These are phyloP conservation scores for Notocelia uddmanniana DNA, from an alignment of 2,888 invertebrate genomes.

Conservation along the genomic window DNA sequence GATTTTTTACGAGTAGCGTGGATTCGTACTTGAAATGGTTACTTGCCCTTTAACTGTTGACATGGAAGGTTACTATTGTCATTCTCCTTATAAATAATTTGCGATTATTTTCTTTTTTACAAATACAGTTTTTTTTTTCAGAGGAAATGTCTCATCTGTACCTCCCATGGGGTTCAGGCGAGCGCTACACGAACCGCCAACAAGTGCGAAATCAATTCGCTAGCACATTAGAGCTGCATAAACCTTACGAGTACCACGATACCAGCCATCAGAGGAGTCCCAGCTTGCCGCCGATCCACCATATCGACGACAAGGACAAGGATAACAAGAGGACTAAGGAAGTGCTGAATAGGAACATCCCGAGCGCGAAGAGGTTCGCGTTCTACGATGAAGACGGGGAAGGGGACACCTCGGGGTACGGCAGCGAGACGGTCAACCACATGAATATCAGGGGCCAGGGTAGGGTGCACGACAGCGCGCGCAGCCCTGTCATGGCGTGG, in stretches of 20 bases:
- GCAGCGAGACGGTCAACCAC: constrained; percentile 90
- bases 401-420: constrained; percentile 93
- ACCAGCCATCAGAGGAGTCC: constrained; percentile 86
- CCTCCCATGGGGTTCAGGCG: constrained; percentile 90
- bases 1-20: constrained; percentile 58
- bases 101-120: not conserved
- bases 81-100: not conserved
- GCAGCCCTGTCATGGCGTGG: constrained; percentile 77
- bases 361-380: constrained; percentile 78
- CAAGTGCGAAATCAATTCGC: constrained; percentile 81
- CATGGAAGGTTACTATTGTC: constrained; percentile 64
- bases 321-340: constrained; percentile 67
- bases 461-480: constrained; percentile 60
- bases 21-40: constrained; percentile 55
- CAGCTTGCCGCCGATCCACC: constrained; percentile 88
- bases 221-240: constrained; percentile 78
- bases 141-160: constrained; percentile 93
- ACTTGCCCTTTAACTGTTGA: constrained; percentile 69
- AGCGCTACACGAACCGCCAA: constrained; percentile 74
- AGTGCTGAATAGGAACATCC: constrained; percentile 71
- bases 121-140: constrained; percentile 70
- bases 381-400: constrained; percentile 86
- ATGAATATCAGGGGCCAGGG: constrained; percentile 68
- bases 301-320: constrained; percentile 68
- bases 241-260: constrained; percentile 77